Evolutionary conservation across 1,140 invertebrate species (phyloP).

Genomic region (Drosophila suzukii): DNA sequence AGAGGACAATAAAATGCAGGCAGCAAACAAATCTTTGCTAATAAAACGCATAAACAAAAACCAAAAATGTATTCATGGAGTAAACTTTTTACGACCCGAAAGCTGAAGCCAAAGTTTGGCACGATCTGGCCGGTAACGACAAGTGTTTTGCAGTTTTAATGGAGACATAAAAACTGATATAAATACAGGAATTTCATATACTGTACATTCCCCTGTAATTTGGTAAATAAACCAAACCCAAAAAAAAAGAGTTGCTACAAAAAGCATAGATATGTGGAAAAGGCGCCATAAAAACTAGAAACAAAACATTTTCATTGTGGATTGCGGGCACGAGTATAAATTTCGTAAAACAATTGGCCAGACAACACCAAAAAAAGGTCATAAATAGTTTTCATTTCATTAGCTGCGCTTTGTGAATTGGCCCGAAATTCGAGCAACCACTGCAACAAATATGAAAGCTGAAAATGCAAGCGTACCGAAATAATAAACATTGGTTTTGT

Average conservation of each 20-base stretch:
- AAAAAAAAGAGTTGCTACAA: conserved; percentile 22
- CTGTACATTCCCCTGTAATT: conserved; percentile 26
- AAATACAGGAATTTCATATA: conserved; percentile 51
- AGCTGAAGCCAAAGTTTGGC: conserved; percentile 42
- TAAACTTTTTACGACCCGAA: conserved; percentile 45
- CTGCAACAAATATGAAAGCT: conserved; percentile 34
- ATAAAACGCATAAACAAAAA: conserved; percentile 46
- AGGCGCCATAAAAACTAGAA: conserved; percentile 30
- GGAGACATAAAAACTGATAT: conserved; percentile 62
- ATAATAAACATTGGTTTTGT: conserved; percentile 51
- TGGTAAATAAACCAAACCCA: conserved; percentile 14
- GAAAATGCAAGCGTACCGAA: conserved; percentile 28
- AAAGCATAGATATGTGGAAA: conserved; percentile 37
- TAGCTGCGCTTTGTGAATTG: conserved; percentile 41
- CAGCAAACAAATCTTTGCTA: conserved; percentile 60
- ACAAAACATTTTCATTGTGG: conserved; percentile 64
- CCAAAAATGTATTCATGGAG: conserved; percentile 23
- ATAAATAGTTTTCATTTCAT: conserved; percentile 73
- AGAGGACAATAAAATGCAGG: conserved; percentile 30
- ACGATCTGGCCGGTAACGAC: conserved; percentile 45
- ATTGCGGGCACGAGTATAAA: conserved; percentile 40
- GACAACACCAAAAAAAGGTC: conserved; percentile 29
- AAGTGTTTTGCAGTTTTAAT: conserved; percentile 68
- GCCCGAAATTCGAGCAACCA: conserved; percentile 19
- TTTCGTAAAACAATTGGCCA: conserved; percentile 26